Evolutionary conservation across 92 coral and sea anemone genomes (phyloP).

Genomic region (Epizoanthus fatuus): DNA sequence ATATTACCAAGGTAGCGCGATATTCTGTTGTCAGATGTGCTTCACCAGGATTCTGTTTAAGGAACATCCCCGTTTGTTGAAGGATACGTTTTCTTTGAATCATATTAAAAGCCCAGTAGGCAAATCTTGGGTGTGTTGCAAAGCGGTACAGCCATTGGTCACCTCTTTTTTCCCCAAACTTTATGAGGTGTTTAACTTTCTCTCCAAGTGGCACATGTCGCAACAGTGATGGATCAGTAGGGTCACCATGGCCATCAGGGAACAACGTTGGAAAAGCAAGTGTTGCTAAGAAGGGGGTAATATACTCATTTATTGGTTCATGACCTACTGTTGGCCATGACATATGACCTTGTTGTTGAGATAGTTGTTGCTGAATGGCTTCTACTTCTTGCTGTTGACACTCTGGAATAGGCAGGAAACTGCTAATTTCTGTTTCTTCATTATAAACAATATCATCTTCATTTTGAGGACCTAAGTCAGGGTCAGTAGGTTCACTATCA

Average conservation of each 20-base stretch:
- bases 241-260: too few relatives aligned
- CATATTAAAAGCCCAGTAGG: too few relatives aligned
- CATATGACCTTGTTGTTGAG: neutral
- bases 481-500: constrained; percentile 22
- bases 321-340: constrained; percentile 44
- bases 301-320: too few relatives aligned
- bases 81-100: too few relatives aligned
- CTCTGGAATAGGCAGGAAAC: constrained; percentile 44
- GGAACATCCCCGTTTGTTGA: too few relatives aligned
- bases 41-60: neutral
- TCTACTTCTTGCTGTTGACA: constrained; percentile 43
- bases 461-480: constrained; percentile 47
- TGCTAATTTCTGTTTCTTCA: neutral
- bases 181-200: constrained; percentile 32
- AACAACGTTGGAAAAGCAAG: too few relatives aligned
- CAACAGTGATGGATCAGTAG: too few relatives aligned
- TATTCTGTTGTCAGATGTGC: constrained; percentile 44
- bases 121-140: too few relatives aligned
- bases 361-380: neutral
- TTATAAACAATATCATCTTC: constrained; percentile 53
- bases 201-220: too few relatives aligned
- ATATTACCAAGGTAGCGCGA: neutral
- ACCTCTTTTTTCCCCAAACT: too few relatives aligned
- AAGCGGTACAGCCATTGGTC: too few relatives aligned
- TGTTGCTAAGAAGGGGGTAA: too few relatives aligned